Base-by-base conservation (phyloP, 2,888 invertebrate genomes). In the Tyria jacobaeae region DNA sequence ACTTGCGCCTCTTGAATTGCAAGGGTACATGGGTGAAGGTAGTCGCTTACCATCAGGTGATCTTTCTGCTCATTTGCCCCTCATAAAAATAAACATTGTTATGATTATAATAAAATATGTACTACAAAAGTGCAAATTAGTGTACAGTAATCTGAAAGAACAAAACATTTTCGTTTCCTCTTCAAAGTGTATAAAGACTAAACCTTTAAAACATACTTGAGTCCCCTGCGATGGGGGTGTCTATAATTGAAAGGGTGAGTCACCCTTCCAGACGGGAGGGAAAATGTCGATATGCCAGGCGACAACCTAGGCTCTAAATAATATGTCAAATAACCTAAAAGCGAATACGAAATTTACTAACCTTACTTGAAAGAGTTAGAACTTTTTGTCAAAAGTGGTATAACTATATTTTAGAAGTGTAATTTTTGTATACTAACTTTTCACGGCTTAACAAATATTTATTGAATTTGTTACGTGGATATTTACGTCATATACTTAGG, bases 221-320 rank as follows among this genome's bases (percentile, higher is more conserved):
- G 69, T 66, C 57, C 70, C 67, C 71, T 61, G 44, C 52, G 49
- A 51, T 64, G 50, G 50, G 69, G 64, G 72, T 73, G 72, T 83
- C 67, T 83, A 86, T 86, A 85, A 87, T 84, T 84, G 81, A 87
- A 82, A 84, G 85, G 86, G 81, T 83, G 82, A 84, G 48, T 84
- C 86, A 86, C 87, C 87, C 85, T 75, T 76, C 83, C 82, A 87
- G 87, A 87, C 88, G 64, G 76, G 58, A 78, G 73, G 81, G 79
- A 81, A n/a, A 73, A 81, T 76, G 81, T 84, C 83, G 75, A 85
- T 84, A 80, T 68, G 70, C 68, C 67, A 69, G 61, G 63, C 51
- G 52, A 39, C 53, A 48, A 34, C 59, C 67, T 73, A 71, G 50
- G 60, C 70, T 75, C 69, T 25, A 15, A 47, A 34, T 14, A 21